These are phyloP conservation scores for Psilopsiagon aymara DNA, from an alignment of 2,113 vertebrate genomes.

Conservation along the genomic window DNA sequence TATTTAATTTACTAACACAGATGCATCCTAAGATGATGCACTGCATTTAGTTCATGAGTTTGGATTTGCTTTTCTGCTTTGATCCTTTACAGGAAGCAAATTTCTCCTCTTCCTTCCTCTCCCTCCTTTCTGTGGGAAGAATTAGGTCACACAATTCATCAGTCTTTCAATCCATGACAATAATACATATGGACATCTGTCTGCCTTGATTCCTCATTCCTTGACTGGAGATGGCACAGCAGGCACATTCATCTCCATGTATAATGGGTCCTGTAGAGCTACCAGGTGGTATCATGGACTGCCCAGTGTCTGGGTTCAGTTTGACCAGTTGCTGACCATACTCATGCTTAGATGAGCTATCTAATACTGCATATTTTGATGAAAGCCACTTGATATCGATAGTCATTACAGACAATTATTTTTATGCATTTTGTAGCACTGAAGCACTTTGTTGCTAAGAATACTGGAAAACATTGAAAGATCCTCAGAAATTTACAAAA, in stretches of 20 bases:
- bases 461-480: neutral
- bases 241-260: neutral
- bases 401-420: neutral
- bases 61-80: slow-evolving; percentile 19
- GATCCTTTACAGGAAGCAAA: neutral
- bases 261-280: neutral
- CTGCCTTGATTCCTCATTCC: neutral
- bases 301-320: neutral
- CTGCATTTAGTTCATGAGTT: neutral
- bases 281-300: neutral
- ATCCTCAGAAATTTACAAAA: neutral
- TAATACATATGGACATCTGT: neutral
- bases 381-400: neutral
- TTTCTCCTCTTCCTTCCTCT: neutral
- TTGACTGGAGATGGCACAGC: neutral
- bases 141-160: neutral
- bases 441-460: neutral
- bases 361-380: neutral
- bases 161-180: neutral
- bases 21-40: neutral
- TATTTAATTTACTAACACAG: neutral
- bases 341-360: neutral
- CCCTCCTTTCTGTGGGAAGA: neutral
- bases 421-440: neutral
- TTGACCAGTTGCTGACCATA: neutral